Conservation (phyloP, 2,113 vertebrate species). For the Oostethus manadensis region DNA sequence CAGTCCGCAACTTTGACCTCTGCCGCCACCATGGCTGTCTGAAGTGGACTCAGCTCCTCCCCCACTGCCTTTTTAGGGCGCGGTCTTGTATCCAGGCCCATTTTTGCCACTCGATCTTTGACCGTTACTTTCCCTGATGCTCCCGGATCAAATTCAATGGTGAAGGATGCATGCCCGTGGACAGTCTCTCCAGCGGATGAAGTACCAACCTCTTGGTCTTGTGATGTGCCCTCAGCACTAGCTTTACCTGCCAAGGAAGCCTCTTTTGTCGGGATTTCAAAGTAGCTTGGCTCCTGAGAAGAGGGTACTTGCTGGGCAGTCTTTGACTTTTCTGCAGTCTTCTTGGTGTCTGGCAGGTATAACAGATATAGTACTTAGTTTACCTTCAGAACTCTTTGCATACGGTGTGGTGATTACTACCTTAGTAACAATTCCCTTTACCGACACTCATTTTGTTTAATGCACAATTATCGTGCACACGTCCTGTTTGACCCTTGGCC, state of each 20-base stretch:
- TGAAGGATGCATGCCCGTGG: constrained; percentile 92
- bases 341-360: constrained; percentile 50
- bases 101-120: constrained; percentile 86
- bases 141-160: constrained; percentile 90
- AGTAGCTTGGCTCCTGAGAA: constrained; percentile 90
- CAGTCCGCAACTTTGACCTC: constrained; percentile 97
- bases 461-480: too few relatives aligned
- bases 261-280: constrained; percentile 94
- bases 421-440: too few relatives aligned
- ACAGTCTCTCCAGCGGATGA: constrained; percentile 64
- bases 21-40: constrained; percentile 89
- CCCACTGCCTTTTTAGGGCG: constrained; percentile 78
- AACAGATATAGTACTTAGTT: background rate
- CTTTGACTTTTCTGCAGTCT: constrained; percentile 66
- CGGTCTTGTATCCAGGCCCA: constrained; percentile 80
- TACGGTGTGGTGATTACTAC: background rate
- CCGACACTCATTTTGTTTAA: too few relatives aligned
- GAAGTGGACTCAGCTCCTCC: constrained; percentile 87
- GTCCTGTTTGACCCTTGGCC: too few relatives aligned
- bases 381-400: background rate
- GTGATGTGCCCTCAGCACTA: constrained; percentile 75
- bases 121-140: constrained; percentile 84
- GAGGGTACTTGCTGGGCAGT: constrained; percentile 62
- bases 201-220: constrained; percentile 71
- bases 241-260: constrained; percentile 64